These are phyloP conservation scores for Silurus lanzhouensis DNA, from an alignment of 2,797 vertebrate genomes.

Conservation along the genomic window DNA sequence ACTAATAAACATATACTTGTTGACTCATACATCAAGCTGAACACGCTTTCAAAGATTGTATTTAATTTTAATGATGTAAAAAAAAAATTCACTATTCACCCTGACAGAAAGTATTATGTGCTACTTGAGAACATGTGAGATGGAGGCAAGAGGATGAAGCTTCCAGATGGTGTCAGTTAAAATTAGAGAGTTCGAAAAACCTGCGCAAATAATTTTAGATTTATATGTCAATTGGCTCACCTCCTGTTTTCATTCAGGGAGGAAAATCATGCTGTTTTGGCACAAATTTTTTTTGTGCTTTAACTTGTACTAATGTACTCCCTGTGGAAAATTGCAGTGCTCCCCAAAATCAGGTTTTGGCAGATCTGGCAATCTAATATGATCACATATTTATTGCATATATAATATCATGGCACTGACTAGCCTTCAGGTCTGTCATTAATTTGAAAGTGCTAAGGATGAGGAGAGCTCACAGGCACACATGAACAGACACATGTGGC, in stretches of 20 bases:
- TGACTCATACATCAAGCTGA: background rate
- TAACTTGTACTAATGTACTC: background rate
- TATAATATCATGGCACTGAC: background rate
- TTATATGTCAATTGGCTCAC: background rate
- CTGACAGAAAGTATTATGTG: background rate
- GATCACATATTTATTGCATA: background rate
- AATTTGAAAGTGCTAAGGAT: background rate
- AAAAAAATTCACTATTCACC: background rate
- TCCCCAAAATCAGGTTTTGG: background rate
- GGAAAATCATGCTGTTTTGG: background rate
- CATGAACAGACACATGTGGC: background rate
- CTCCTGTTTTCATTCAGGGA: background rate
- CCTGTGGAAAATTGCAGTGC: background rate
- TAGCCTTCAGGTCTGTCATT: background rate
- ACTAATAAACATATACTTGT: background rate
- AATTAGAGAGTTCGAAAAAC: background rate
- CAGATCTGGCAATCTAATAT: background rate
- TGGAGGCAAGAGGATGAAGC: no score
- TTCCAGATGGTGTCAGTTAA: conserved; percentile 5
- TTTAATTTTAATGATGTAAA: background rate
- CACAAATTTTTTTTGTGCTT: background rate
- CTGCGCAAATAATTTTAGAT: background rate
- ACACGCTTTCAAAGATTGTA: background rate
- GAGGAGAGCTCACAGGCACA: background rate
- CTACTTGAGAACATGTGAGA: background rate